phyloP scores from a whole-genome alignment of 2,113 vertebrate species.

The Hippocampus mohnikei region DNA sequence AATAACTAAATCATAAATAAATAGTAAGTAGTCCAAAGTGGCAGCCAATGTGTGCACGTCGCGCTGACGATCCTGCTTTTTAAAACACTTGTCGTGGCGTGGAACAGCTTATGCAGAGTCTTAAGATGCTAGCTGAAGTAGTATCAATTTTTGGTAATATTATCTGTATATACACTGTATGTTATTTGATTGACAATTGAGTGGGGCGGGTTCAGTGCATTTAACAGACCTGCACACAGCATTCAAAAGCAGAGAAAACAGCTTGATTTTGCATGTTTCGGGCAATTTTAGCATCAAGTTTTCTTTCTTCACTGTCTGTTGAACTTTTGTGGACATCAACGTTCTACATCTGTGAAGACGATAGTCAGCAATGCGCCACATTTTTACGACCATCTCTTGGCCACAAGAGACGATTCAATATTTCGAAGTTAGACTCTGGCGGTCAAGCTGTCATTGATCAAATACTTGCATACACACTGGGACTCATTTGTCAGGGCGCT shows the following conservation, averaged over 20 bases:
- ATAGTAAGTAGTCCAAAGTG: too few relatives aligned
- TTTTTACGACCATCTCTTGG: not conserved
- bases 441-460: not conserved
- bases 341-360: not conserved
- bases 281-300: not conserved
- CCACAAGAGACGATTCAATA: not conserved
- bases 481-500: not conserved
- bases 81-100: too few relatives aligned
- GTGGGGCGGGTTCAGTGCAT: too few relatives aligned
- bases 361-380: not conserved
- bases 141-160: too few relatives aligned
- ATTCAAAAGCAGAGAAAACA: not conserved
- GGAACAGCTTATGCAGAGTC: too few relatives aligned
- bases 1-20: too few relatives aligned
- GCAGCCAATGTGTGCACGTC: too few relatives aligned
- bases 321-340: not conserved
- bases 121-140: too few relatives aligned
- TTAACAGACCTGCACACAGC: too few relatives aligned
- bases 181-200: too few relatives aligned
- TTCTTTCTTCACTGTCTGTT: not conserved
- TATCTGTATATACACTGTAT: too few relatives aligned
- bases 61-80: too few relatives aligned
- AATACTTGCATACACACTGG: slow-evolving; percentile 9
- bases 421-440: not conserved
- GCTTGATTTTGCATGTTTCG: not conserved